These are phyloP conservation scores for Pyralis farinalis DNA, from an alignment of 2,888 invertebrate genomes.

Conservation along the genomic window DNA sequence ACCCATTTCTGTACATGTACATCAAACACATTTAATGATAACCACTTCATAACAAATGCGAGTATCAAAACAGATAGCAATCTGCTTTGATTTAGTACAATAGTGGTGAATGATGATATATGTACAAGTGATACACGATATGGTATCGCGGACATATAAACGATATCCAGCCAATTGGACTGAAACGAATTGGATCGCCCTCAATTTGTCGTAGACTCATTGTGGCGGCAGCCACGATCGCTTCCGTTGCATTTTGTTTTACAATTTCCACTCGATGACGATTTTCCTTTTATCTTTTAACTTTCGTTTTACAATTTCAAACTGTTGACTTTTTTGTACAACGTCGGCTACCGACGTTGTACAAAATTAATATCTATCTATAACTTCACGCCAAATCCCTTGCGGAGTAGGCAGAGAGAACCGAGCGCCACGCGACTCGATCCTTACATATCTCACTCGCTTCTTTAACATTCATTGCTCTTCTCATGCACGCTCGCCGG, in stretches of 20 bases:
- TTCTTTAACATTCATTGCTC: too few relatives aligned
- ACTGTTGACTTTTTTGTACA: too few relatives aligned
- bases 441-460: too few relatives aligned
- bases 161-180: constrained; percentile 77
- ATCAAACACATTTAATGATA: background rate
- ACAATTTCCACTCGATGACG: constrained; percentile 41
- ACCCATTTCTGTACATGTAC: too few relatives aligned
- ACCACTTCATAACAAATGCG: constrained; percentile 1
- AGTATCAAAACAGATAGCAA: constrained; percentile 36
- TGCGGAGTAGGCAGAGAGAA: too few relatives aligned
- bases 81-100: constrained; percentile 54
- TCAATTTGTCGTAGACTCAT: constrained; percentile 59
- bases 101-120: constrained; percentile 30
- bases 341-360: too few relatives aligned
- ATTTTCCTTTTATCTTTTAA: constrained; percentile 21
- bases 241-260: constrained; percentile 52
- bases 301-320: too few relatives aligned
- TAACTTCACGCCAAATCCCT: too few relatives aligned
- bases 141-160: constrained; percentile 63
- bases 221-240: constrained; percentile 34
- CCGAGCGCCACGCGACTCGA: too few relatives aligned
- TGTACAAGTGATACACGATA: constrained; percentile 43
- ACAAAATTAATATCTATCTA: too few relatives aligned
- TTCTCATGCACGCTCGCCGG: too few relatives aligned
- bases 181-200: constrained; percentile 79